These are phyloP conservation scores for Ichneumoninae sp. DNA, from an alignment of 2,888 invertebrate genomes.

Conservation along the genomic window DNA sequence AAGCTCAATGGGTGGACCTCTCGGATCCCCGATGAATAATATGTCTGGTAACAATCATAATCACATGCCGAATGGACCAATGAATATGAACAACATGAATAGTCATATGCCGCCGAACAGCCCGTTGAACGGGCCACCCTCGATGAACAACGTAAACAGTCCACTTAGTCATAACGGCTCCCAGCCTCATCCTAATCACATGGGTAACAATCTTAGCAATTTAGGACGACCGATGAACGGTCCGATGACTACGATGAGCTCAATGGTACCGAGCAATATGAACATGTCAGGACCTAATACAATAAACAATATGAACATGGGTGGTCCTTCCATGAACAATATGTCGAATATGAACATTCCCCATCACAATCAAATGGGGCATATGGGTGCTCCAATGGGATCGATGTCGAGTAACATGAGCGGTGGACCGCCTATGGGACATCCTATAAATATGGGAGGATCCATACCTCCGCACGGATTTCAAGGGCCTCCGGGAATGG, in stretches of 20 bases:
- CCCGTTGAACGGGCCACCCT: slow-evolving; percentile 80
- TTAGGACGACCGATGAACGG: slow-evolving; percentile 89
- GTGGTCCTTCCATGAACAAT: slow-evolving; percentile 90
- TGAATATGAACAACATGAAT: slow-evolving; percentile 82
- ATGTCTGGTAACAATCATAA: slow-evolving; percentile 84
- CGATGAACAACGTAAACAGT: slow-evolving; percentile 82
- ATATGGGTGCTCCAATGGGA: slow-evolving; percentile 76
- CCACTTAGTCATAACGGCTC: slow-evolving; percentile 81
- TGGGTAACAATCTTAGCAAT: slow-evolving; percentile 81
- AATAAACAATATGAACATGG: slow-evolving; percentile 91
- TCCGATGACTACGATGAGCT: slow-evolving; percentile 89
- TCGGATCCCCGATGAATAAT: slow-evolving; percentile 89
- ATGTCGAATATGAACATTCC: slow-evolving; percentile 82
- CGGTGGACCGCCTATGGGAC: slow-evolving; percentile 85
- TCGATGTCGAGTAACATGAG: slow-evolving; percentile 85
- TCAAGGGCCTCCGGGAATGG: slow-evolving; percentile 86
- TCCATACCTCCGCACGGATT: slow-evolving; percentile 86
- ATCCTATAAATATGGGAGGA: slow-evolving; percentile 84
- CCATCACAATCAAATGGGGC: slow-evolving; percentile 83
- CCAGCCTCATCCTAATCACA: slow-evolving; percentile 82
- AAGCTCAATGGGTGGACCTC: slow-evolving; percentile 88
- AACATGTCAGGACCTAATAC: slow-evolving; percentile 84
- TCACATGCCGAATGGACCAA: slow-evolving; percentile 81
- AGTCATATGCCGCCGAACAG: slow-evolving; percentile 82
- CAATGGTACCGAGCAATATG: slow-evolving; percentile 86